Conservation (phyloP, 2,797 vertebrate genomes). For the Hylomyscus alleni region DNA sequence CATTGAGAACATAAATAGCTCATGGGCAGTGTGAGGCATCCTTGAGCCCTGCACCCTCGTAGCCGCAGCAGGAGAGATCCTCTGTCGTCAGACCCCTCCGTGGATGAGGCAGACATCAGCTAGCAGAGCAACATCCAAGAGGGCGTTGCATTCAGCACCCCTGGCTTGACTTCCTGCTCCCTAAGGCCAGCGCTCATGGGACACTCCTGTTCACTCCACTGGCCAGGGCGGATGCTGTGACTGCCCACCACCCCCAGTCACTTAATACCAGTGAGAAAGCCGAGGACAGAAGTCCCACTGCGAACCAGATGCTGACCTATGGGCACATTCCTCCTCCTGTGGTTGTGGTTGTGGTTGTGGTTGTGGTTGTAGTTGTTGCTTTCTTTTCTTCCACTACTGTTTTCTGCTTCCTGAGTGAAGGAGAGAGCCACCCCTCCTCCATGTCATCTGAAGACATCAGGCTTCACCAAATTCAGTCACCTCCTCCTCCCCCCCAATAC, state of each 20-base stretch:
- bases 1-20: neutral
- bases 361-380: no score
- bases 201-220: neutral
- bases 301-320: neutral
- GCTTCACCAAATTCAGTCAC: slow-evolving; percentile 48
- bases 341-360: no score
- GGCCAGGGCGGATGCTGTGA: neutral
- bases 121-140: neutral
- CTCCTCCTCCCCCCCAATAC: neutral
- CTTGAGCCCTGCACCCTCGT: neutral
- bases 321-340: neutral
- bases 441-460: slow-evolving; percentile 13
- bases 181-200: neutral
- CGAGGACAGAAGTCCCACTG: neutral
- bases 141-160: neutral
- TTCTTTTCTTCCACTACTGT: neutral
- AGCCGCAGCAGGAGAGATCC: neutral
- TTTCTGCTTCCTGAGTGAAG: neutral
- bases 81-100: neutral
- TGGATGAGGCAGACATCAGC: neutral
- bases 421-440: neutral
- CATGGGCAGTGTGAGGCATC: no score
- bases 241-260: no score
- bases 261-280: neutral
- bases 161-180: neutral